phyloP scores from a whole-genome alignment of 2,797 vertebrate genomes.

The Darevskia nairensis region DNA sequence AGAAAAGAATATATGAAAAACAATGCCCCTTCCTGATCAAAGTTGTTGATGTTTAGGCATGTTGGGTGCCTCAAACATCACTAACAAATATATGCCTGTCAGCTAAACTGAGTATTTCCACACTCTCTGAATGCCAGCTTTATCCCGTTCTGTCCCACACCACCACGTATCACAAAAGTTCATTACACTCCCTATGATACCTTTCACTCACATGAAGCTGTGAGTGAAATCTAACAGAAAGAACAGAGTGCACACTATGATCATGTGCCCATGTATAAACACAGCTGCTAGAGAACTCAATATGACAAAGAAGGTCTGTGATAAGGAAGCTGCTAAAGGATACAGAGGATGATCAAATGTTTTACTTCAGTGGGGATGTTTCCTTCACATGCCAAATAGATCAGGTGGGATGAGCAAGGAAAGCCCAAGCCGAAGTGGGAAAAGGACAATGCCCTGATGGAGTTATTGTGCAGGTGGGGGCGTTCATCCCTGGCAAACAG shows the following conservation, averaged over 20 bases:
- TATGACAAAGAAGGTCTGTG: constrained; percentile 24
- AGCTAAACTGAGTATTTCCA: background rate
- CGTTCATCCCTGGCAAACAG: background rate
- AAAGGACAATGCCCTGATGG: background rate
- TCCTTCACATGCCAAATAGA: constrained; percentile 7
- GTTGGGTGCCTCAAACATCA: background rate
- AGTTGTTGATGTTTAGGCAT: background rate
- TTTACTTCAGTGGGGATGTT: background rate
- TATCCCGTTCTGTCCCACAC: background rate
- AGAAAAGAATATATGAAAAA: background rate
- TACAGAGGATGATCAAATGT: background rate
- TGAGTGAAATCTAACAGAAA: background rate
- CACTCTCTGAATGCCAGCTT: background rate
- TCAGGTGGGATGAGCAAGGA: background rate
- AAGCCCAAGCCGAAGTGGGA: background rate
- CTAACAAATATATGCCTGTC: background rate
- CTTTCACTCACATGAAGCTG: background rate
- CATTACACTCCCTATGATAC: background rate
- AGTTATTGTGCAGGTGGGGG: background rate
- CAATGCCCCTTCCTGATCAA: background rate
- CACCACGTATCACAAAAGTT: background rate
- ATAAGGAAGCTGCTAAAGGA: background rate
- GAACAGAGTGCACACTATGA: background rate
- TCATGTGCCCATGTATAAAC: constrained; percentile 2
- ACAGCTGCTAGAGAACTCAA: constrained; percentile 7